Evolutionary conservation across 2,888 invertebrate species (phyloP).

Genomic region (Hypolimnas misippus): DNA sequence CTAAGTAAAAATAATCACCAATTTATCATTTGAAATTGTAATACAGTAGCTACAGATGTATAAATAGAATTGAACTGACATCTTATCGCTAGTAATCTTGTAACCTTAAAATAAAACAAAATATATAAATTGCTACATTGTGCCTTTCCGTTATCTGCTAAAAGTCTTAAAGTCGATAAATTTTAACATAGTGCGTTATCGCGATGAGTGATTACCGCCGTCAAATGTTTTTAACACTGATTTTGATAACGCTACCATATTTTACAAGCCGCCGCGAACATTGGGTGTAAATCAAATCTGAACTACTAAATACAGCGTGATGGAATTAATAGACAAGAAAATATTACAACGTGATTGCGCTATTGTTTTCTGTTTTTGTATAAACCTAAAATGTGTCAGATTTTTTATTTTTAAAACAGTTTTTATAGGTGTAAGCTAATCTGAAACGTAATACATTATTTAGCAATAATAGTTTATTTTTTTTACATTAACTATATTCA

Average conservation of each 20-base stretch:
- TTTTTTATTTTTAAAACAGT: neutral
- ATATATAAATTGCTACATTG: neutral
- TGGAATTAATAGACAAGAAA: neutral
- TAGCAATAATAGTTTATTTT: too few species aligned
- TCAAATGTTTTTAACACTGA: conserved; percentile 26
- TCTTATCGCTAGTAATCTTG: neutral
- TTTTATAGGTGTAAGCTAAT: too few species aligned
- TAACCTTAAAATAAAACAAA: neutral
- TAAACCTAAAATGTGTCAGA: neutral
- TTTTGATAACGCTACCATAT: conserved; percentile 20
- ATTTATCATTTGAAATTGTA: neutral
- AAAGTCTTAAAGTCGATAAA: conserved; percentile 21
- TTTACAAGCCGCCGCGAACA: conserved; percentile 1
- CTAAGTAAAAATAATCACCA: neutral
- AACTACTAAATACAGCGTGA: neutral
- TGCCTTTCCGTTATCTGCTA: conserved; percentile 1
- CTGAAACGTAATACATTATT: too few species aligned
- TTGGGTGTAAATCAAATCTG: conserved; percentile 4
- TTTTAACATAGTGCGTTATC: conserved; percentile 21
- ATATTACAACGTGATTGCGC: neutral
- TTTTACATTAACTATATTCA: too few species aligned
- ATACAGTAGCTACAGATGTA: conserved; percentile 3
- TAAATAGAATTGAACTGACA: neutral
- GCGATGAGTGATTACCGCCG: conserved; percentile 28
- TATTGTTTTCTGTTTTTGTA: neutral